Conservation (phyloP, 1,140 invertebrate species). For the Drosophila miranda region DNA sequence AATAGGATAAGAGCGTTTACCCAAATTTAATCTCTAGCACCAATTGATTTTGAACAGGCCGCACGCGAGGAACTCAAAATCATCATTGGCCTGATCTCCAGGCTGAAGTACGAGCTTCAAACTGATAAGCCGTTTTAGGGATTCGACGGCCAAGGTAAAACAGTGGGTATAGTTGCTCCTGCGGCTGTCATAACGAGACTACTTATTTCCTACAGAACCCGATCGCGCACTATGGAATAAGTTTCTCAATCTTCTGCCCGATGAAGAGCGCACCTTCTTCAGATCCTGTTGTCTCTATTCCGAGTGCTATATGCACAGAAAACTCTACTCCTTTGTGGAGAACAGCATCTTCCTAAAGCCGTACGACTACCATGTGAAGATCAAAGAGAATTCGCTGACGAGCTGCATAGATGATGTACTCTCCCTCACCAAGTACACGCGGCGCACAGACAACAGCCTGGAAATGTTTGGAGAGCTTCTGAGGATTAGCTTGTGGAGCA, state of each 20-base stretch:
- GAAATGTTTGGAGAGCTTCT: conserved; percentile 84
- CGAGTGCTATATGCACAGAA: conserved; percentile 97
- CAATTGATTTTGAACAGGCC: conserved; percentile 78
- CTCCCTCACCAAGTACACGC: conserved; percentile 82
- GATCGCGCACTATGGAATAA: conserved; percentile 83
- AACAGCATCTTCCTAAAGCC: conserved; percentile 86
- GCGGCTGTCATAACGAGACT: not conserved
- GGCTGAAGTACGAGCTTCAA: conserved; percentile 94
- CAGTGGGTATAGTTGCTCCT: not conserved
- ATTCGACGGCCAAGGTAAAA: conserved; percentile 80
- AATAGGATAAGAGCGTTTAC: conserved; percentile 8
- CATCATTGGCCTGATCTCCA: conserved; percentile 90
- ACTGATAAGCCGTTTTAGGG: conserved; percentile 92
- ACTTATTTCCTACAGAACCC: conserved; percentile 44
- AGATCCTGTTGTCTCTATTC: conserved; percentile 92
- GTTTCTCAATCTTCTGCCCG: conserved; percentile 75
- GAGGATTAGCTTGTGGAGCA: conserved; percentile 88
- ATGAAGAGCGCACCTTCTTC: conserved; percentile 88
- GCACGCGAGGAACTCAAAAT: conserved; percentile 88
- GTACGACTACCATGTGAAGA: conserved; percentile 91
- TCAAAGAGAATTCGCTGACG: conserved; percentile 87
- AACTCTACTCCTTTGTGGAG: conserved; percentile 90
- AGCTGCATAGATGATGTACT: conserved; percentile 84
- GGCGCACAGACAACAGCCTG: conserved; percentile 61
- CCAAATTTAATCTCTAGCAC: conserved; percentile 19